These are phyloP conservation scores for Varanus salvator DNA, from an alignment of 2,113 vertebrate species.

Conservation along the genomic window DNA sequence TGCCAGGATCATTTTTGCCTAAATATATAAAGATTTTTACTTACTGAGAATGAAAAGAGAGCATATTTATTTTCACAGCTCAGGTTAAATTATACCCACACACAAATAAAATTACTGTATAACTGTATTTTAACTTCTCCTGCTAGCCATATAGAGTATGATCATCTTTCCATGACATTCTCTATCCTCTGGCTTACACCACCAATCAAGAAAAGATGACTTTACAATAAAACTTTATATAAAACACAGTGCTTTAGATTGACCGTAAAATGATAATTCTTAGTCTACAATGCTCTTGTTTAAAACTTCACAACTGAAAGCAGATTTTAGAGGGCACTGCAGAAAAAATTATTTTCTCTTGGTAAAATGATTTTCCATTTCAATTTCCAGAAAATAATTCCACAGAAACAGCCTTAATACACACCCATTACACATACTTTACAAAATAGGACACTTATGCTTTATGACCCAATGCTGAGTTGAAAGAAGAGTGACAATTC, in stretches of 20 bases:
- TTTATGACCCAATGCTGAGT: not conserved
- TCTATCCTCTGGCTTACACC: not conserved
- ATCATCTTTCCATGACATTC: not conserved
- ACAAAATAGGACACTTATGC: not conserved
- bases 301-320: not conserved
- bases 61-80: not conserved
- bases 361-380: not conserved
- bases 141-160: not conserved
- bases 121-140: not conserved
- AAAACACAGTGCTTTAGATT: not conserved
- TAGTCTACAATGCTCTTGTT: not conserved
- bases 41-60: not conserved
- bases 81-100: not conserved
- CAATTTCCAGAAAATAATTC: not conserved
- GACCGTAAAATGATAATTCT: not conserved
- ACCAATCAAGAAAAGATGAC: not conserved
- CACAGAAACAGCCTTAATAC: not conserved
- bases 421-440: not conserved
- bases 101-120: not conserved
- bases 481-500: not conserved
- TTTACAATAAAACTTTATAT: not conserved
- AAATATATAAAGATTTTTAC: conserved; percentile 42
- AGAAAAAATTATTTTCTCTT: not conserved
- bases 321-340: not conserved
- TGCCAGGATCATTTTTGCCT: conserved; percentile 92